Percentiles rank a stretch among this genome's conserved stretches.
These are phyloP conservation scores for Onychomys torridus DNA, from an alignment of 2,797 vertebrate species.

Conservation along the genomic window DNA sequence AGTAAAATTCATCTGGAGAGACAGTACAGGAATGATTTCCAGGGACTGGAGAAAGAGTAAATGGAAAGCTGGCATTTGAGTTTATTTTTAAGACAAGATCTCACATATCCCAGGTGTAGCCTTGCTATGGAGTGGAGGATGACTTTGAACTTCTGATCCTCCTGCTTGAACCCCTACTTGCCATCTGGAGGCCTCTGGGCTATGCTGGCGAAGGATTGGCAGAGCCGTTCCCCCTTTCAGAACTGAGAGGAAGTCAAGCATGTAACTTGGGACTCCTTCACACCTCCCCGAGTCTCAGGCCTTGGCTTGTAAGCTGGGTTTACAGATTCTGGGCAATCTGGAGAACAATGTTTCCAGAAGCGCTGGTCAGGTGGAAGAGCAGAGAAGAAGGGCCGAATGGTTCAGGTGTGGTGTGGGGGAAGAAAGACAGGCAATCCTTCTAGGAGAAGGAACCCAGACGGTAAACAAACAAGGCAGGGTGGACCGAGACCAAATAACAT, in stretches of 20 bases:
- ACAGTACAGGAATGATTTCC: background rate
- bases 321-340: constrained; percentile 44
- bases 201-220: constrained; percentile 78
- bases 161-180: constrained; percentile 15
- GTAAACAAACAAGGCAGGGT: constrained; percentile 36
- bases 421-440: background rate
- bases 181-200: constrained; percentile 69
- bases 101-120: background rate
- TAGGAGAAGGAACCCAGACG: background rate
- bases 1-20: background rate
- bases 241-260: constrained; percentile 72
- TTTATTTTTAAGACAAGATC: background rate
- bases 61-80: background rate
- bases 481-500: background rate
- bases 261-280: constrained; percentile 72
- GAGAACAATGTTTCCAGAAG: constrained; percentile 59
- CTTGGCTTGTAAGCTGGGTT: constrained; percentile 52
- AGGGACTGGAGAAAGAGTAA: background rate
- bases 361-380: constrained; percentile 64
- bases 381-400: constrained; percentile 23
- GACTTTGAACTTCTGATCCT: background rate
- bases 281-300: constrained; percentile 14
- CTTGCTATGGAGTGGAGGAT: background rate
- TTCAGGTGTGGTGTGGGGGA: background rate
- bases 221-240: constrained; percentile 59